Evolutionary conservation across 2,797 vertebrate species (phyloP), one percentile per base, ranked within the genome.

Genomic region (Anguilla obscura): DNA sequence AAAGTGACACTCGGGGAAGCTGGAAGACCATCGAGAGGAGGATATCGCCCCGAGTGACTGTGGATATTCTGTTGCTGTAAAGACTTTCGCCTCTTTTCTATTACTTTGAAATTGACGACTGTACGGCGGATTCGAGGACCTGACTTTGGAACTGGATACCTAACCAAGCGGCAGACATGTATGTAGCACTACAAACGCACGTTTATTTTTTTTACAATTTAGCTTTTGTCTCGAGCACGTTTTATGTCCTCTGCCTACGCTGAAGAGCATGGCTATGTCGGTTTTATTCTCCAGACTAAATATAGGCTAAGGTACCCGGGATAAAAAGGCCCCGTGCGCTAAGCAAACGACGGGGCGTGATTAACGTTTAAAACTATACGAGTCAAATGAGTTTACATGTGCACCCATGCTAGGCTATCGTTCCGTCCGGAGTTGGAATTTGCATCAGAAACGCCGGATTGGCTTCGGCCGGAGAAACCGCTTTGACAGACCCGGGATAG

Each of bases 121-220:
- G 9, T 18, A 69, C 40, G n/a, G 27, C 76, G 88, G 88, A 90
- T 74, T 89, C 86, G 12, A 60, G 76, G 85, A 74, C 76, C 56
- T 82, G 63, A 84, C 87, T 86, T 87, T 86, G 89, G 90, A 90
- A 85, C 91, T 84, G 63, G 89, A 56, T 52, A 74, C 56, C 87
- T 60, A 88, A 89, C 69, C 84, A 71, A 89, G 56, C 91, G 18
- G 84, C 91, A 91, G 90, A 91, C 90, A 93, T 93, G 93, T 93
- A 93, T 58, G 93, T 93, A 86, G 4, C 30, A 58, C 16, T 58
- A 9, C 84, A 18, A 85, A 56, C 50, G 14, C 84, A 60, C 84
- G 50, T 36, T 84, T 45, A 5, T 80, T 66, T 76, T 76, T 36
- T 76, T 87, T 2, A 27, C 27, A 50, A 10, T 83, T 8, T 30